Evolutionary conservation across 2,797 vertebrate genomes (phyloP), one percentile per base, ranked within the genome.

Genomic region (Sebastes matsubarae): DNA sequence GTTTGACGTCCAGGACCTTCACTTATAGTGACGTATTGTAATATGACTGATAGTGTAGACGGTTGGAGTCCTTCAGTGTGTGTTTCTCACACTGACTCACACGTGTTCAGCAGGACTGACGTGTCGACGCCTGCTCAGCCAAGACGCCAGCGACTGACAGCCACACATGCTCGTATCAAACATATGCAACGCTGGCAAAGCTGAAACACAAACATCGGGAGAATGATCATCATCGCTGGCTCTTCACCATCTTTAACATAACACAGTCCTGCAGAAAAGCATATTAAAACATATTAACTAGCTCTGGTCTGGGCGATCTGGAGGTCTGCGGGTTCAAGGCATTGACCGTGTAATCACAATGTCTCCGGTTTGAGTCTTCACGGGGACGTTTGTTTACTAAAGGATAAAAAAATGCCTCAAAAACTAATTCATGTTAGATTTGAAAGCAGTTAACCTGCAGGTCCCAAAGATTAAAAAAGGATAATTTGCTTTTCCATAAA

Each of bases 131-230:
- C 71, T 52, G 69, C 16, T 32, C 77, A 50, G 83, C 82, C 82
- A 81, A 86, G 67, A 88, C 34, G 18, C n/a, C 61, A 59, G 50
- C 66, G 84, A 88, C 50, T 79, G 84, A 76, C 84, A 70, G 78
- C 58, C 77, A 8, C 88, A 71, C 75, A 74, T 69, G 75, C 83
- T 75, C 72, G 1, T 6, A 70, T 75, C 70, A 18, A 32, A 72
- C 87, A 90, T 86, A 90, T 88, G 87, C 81, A 32, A 65, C 11
- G 3, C 55, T 64, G 81, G 68, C 70, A 58, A 5, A 59, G 77
- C 75, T 29, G 30, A 8, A 68, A 80, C 72, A 80, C 78, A 88
- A 87, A 91, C 68, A 89, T 69, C 84, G 83, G 75, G 83, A 42
- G 78, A 57, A 38, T 5, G 14, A n/a, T 69, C 75, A 14, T n/a